phyloP scores from a whole-genome alignment of 53 echinoderm and acorn worm species.

The Arbacia lixula region DNA sequence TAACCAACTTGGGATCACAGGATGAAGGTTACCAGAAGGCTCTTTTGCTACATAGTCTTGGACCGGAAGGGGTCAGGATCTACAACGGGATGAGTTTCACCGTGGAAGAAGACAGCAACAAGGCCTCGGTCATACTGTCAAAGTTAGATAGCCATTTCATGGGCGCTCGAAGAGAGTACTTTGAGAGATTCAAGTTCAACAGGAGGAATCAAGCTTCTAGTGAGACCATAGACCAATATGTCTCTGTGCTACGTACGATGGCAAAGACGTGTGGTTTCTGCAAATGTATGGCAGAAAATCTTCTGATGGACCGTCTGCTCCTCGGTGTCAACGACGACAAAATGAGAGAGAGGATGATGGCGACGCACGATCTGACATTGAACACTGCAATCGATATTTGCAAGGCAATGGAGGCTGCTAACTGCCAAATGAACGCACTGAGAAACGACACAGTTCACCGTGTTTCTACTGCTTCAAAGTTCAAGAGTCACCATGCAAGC shows the following conservation, averaged over 20 bases:
- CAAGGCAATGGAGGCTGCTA: constrained; percentile 62
- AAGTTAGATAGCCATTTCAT: constrained; percentile 61
- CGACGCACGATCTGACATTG: constrained; percentile 49
- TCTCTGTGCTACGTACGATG: constrained; percentile 57
- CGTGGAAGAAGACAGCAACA: constrained; percentile 30
- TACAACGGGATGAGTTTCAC: constrained; percentile 65
- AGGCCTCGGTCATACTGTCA: constrained; percentile 38
- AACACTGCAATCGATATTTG: constrained; percentile 61
- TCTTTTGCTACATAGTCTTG: constrained; percentile 55
- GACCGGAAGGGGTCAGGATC: constrained; percentile 47
- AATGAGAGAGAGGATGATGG: constrained; percentile 65
- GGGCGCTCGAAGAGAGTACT: constrained; percentile 55
- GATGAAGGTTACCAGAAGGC: constrained; percentile 60
- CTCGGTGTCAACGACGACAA: constrained; percentile 57
- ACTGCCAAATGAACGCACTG: constrained; percentile 58
- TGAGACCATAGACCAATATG: constrained; percentile 64
- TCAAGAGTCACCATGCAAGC: not conserved
- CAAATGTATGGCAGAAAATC: constrained; percentile 34
- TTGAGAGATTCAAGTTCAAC: constrained; percentile 72
- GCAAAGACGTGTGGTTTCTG: constrained; percentile 70
- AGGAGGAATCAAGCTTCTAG: constrained; percentile 53
- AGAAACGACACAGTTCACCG: constrained; percentile 25
- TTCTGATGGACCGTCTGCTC: constrained; percentile 53
- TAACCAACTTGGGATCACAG: constrained; percentile 48
- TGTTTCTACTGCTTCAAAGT: not conserved